phyloP scores from a whole-genome alignment of 2,113 vertebrate species.

The Oryzias javanicus region DNA sequence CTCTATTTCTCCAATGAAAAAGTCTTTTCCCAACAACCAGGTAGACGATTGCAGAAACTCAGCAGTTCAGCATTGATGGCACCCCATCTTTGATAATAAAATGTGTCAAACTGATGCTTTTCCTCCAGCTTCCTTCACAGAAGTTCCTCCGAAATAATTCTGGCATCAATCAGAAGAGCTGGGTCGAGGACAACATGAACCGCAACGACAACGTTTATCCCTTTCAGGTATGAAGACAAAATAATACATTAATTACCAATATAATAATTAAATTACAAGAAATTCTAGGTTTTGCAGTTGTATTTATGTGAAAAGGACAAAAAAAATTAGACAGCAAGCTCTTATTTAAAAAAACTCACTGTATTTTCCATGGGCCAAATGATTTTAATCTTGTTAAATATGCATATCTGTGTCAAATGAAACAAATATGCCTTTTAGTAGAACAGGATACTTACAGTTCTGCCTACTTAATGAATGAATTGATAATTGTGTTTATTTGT shows the following conservation, averaged over 20 bases:
- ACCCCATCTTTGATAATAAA: not conserved
- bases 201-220: constrained; percentile 94
- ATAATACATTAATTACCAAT: not conserved
- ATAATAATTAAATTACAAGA: not conserved
- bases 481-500: constrained; percentile 31
- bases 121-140: constrained; percentile 84
- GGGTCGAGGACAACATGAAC: constrained; percentile 94
- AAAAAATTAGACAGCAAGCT: not conserved
- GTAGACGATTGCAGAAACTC: constrained; percentile 24
- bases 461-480: constrained; percentile 32
- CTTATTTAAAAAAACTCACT: not conserved
- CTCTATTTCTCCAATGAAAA: constrained; percentile 97
- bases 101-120: not conserved
- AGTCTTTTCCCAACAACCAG: constrained; percentile 97
- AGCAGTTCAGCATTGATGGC: not conserved
- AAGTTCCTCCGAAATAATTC: constrained; percentile 94
- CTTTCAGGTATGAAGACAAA: constrained; percentile 87
- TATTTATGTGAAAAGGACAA: not conserved
- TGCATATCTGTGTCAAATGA: constrained; percentile 38
- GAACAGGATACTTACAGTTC: constrained; percentile 32
- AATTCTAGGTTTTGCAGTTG: not conserved
- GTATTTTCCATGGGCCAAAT: not conserved
- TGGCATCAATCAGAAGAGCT: constrained; percentile 94
- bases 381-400: constrained; percentile 27
- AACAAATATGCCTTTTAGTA: constrained; percentile 42